Percentiles rank a stretch among this genome's conserved stretches.
Conservation (phyloP, 2,888 invertebrate species). For the Luperina testacea region DNA sequence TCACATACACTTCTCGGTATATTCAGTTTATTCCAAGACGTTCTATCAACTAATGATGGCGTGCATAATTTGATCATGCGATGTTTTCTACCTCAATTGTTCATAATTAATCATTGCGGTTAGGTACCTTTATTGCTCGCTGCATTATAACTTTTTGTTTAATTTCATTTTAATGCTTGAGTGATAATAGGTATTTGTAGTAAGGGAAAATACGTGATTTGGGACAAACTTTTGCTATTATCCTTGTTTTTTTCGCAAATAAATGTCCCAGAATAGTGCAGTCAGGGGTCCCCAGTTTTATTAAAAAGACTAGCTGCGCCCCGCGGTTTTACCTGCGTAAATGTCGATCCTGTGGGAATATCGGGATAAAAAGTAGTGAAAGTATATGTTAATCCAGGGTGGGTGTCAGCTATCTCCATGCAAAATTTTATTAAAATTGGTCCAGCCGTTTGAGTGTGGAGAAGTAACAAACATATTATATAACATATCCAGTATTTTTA, state of each 20-base stretch:
- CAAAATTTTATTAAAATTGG: too few species aligned
- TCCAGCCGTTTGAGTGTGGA: too few species aligned
- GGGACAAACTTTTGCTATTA: not conserved
- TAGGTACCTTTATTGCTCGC: slow-evolving; percentile 23
- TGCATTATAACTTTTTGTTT: slow-evolving; percentile 45
- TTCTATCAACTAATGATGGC: slow-evolving; percentile 35
- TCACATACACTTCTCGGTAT: slow-evolving; percentile 1
- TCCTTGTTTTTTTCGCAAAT: slow-evolving; percentile 12
- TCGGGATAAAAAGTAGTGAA: too few species aligned
- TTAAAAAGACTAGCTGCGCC: too few species aligned
- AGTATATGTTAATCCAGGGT: too few species aligned
- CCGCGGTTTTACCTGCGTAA: too few species aligned
- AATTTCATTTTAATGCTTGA: slow-evolving; percentile 39
- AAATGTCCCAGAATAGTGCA: not conserved
- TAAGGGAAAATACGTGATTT: not conserved
- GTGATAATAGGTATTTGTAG: slow-evolving; percentile 16
- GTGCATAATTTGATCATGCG: slow-evolving; percentile 56
- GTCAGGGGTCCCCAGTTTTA: too few species aligned
- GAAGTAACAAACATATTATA: too few species aligned
- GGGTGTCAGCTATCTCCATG: too few species aligned
- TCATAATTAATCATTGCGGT: slow-evolving; percentile 51
- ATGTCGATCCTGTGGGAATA: too few species aligned
- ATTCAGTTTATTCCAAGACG: slow-evolving; percentile 16
- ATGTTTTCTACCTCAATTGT: slow-evolving; percentile 56
- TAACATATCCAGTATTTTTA: not conserved